Conservation (phyloP, 2,797 vertebrate species). For the Enteromius argenteus region DNA sequence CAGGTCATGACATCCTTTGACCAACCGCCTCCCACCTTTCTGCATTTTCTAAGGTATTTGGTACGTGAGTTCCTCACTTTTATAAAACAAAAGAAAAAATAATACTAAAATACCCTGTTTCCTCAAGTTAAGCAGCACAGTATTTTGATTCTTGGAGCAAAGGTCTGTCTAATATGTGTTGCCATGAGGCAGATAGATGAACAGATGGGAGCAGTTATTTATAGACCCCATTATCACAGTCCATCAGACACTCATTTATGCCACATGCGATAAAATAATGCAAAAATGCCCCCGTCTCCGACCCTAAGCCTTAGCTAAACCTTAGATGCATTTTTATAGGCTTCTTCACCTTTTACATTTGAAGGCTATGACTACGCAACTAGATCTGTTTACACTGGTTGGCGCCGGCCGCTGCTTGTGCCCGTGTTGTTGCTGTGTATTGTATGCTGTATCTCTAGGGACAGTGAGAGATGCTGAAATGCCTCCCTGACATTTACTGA, state of each 20-base stretch:
- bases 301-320: slow-evolving; percentile 16
- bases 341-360: slow-evolving; percentile 26
- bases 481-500: slow-evolving; percentile 64
- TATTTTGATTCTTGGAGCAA: slow-evolving; percentile 49
- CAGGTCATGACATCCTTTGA: slow-evolving; percentile 24
- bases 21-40: neutral
- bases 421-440: slow-evolving; percentile 45
- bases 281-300: slow-evolving; percentile 49
- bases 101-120: neutral
- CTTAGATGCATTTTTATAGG: neutral
- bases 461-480: slow-evolving; percentile 47
- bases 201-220: slow-evolving; percentile 85
- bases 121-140: neutral
- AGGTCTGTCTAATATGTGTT: slow-evolving; percentile 65
- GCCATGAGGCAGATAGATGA: slow-evolving; percentile 79
- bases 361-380: slow-evolving; percentile 20
- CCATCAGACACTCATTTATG: slow-evolving; percentile 79
- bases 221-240: slow-evolving; percentile 81
- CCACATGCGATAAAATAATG: slow-evolving; percentile 58
- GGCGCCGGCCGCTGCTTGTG: slow-evolving; percentile 19
- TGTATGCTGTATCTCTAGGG: slow-evolving; percentile 36
- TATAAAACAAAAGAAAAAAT: neutral
- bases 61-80: neutral
- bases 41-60: slow-evolving; percentile 26
- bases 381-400: slow-evolving; percentile 27